Evolutionary conservation across 2,888 invertebrate species (phyloP), one percentile per base, ranked within the genome.

Genomic region (Ferdinandea cuprea): DNA sequence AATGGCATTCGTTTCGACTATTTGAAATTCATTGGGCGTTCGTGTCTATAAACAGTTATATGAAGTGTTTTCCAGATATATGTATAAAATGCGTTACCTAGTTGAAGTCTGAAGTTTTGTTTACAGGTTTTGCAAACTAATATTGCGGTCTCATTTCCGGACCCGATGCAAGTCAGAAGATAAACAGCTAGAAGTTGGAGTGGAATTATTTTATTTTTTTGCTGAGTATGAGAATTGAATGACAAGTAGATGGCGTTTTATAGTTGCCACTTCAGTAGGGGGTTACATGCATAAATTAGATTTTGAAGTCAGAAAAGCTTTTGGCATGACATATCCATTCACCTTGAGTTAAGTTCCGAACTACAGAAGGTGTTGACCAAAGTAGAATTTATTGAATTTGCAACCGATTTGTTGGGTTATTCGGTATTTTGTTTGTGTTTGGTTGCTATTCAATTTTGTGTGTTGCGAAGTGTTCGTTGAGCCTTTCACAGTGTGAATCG

Each of bases 121-220:
- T 63, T 66, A 21, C n/a, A 21, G 58, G 11, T 59, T 59, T 13
- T 21, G 59, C 50, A 50, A 71, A 71, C 4, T 71, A 71, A 71
- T 71, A 71, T 71, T 61, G 71, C 71, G 71, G 71, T 50, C 37
- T 59, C 71, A 59, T 71, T 71, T 71, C 71, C 71, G 58, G 71
- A 15, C 6, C 28, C 5, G 32, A 9, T 56, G 68, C 11, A 9
- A 30, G 17, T n/a, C 68, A 15, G 17, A 56, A 11, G 32, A 30
- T 44, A 42, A 54, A 54, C 54, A 54, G 66, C n/a, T 32, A 2
- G 15, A 44, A 56, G 32, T 44, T 68, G 30, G 17, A 13, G 3
- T 25, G 9, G 25, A 8, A 32, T 32, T 32, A 11, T 19, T 61
- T 32, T 2, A 4, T 30, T 44, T 30, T 11, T n/a, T 3, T 17